phyloP scores from a whole-genome alignment of 2,797 vertebrate species.

The Gila robusta region DNA sequence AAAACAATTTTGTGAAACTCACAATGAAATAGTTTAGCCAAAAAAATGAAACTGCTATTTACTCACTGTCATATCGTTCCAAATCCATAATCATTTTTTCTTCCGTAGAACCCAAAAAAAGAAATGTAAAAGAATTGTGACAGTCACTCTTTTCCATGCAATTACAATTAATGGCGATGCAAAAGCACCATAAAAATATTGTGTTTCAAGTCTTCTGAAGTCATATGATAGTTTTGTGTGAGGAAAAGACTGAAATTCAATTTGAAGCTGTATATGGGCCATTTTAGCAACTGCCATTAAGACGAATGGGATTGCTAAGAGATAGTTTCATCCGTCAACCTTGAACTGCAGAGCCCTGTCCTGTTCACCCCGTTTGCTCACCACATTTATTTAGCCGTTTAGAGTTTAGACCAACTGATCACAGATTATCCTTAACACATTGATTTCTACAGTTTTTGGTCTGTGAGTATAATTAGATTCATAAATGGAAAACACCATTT shows the following conservation, averaged over 20 bases:
- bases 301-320: not conserved
- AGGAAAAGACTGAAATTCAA: not conserved
- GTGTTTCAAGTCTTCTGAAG: not conserved
- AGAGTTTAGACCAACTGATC: not conserved
- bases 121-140: not conserved
- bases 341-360: not conserved
- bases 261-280: not conserved
- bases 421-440: not conserved
- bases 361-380: not conserved
- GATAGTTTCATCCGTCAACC: not conserved
- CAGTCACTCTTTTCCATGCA: not conserved
- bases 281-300: not conserved
- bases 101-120: not conserved
- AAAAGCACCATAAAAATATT: not conserved
- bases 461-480: constrained; percentile 5
- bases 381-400: not conserved
- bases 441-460: not conserved
- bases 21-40: not conserved
- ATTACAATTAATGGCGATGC: not conserved
- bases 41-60: not conserved
- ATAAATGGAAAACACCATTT: not conserved
- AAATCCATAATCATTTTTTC: not conserved
- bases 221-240: constrained; percentile 1
- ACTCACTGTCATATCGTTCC: not conserved
- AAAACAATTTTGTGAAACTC: not conserved